These are phyloP conservation scores for Brachylomia viminalis DNA, from an alignment of 2,888 invertebrate species.

Conservation along the genomic window DNA sequence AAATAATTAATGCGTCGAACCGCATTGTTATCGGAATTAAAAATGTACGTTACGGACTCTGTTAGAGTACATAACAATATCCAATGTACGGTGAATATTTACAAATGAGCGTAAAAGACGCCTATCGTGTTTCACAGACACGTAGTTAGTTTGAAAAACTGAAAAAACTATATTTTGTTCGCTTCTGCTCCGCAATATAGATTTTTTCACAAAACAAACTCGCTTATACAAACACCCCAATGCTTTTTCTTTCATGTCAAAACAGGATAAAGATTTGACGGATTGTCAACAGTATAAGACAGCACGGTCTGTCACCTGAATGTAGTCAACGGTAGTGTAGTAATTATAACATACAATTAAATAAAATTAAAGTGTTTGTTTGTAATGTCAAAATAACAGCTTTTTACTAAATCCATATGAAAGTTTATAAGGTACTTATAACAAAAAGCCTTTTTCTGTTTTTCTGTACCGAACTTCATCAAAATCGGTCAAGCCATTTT, in stretches of 20 bases:
- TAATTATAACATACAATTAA: too few species aligned
- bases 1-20: conserved; percentile 40
- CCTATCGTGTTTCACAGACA: background rate
- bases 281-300: conserved; percentile 1
- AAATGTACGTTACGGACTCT: conserved; percentile 10
- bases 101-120: background rate
- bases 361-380: too few species aligned
- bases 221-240: background rate
- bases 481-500: too few species aligned
- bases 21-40: conserved; percentile 30
- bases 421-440: too few species aligned
- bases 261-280: conserved; percentile 21
- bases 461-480: too few species aligned
- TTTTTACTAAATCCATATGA: too few species aligned
- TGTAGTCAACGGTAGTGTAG: background rate
- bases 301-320: background rate
- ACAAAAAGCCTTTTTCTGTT: too few species aligned
- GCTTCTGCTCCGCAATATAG: background rate
- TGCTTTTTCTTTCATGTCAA: background rate
- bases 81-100: conserved; percentile 16
- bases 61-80: conserved; percentile 7
- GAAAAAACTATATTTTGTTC: background rate
- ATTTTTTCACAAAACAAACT: conserved; percentile 1
- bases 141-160: background rate
- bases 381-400: too few species aligned